A percentile compares a stretch with the other conserved stretches of the same genome.
phyloP scores from a whole-genome alignment of 1,140 invertebrate genomes.

The Diploscapter pachys region DNA sequence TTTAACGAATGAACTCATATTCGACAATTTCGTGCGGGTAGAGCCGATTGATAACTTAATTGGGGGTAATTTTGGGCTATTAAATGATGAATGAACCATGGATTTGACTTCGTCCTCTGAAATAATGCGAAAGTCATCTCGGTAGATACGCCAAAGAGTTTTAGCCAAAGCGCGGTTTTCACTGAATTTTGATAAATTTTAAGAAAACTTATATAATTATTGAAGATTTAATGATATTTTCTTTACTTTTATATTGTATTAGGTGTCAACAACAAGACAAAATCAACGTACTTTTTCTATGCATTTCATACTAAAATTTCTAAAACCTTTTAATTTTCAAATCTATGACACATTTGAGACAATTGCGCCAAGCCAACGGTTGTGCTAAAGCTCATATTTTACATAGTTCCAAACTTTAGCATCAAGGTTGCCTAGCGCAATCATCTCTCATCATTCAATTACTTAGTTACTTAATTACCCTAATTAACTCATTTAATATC shows the following conservation, averaged over 20 bases:
- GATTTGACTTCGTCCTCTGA: slow-evolving; percentile 56
- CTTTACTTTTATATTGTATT: neutral
- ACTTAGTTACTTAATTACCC: slow-evolving; percentile 5
- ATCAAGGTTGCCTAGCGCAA: too few species aligned
- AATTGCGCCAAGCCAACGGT: too few species aligned
- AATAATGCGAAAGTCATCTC: slow-evolving; percentile 54
- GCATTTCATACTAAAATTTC: neutral
- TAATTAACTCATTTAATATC: too few species aligned
- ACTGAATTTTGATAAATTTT: slow-evolving; percentile 24
- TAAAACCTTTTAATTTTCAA: too few species aligned
- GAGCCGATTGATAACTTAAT: slow-evolving; percentile 48
- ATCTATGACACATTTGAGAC: too few species aligned
- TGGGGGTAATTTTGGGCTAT: neutral
- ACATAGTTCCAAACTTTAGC: too few species aligned
- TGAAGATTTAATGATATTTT: slow-evolving; percentile 16
- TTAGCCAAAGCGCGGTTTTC: slow-evolving; percentile 46
- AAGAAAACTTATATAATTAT: too few species aligned
- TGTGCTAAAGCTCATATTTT: too few species aligned
- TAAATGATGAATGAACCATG: slow-evolving; percentile 40
- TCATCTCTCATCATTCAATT: slow-evolving; percentile 1
- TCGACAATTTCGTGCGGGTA: slow-evolving; percentile 50
- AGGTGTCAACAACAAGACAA: neutral
- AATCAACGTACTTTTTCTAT: neutral
- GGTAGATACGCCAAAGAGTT: slow-evolving; percentile 52
- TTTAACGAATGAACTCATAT: slow-evolving; percentile 49